Base-by-base conservation (phyloP, 2,888 invertebrate species). In the Eupithecia abbreviata region DNA sequence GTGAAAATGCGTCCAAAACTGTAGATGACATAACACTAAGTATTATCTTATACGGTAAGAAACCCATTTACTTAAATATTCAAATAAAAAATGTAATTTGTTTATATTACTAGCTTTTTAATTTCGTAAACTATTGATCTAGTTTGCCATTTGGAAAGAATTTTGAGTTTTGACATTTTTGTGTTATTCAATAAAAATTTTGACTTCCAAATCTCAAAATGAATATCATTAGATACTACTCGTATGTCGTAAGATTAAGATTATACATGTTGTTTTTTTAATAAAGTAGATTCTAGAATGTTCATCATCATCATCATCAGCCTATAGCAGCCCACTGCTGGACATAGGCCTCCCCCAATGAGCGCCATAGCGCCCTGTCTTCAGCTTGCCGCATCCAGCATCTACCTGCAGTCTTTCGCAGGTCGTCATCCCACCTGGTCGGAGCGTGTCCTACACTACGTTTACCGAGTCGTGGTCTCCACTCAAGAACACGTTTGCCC, bases 81-180 rank as follows among this genome's bases (percentile, higher is more conserved):
- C 58, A 71, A 77, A 73, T 71, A 66, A 71, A 77, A 74, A 77
- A 73, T 65, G 42, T 18, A 71, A 68, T 62, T 47, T 72, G 49
- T 69, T 66, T 71, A 41, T 5, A 66, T 68, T 75, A 18, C 72
- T 30, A 47, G 49, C 30, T 74, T 66, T 55, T 69, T 65, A 2
- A 65, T 47, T 73, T 74, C 79, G 75, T 77, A 76, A 78, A 75
- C 71, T 79, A 76, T 80, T 73, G 82, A 81, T 81, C 81, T 74
- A 78, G 80, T 80, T 80, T 76, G 12, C 12, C 49, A 15, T 81
- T 68, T 72, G 45, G 80, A 74, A 80, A 78, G 42, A 69, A 69
- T 79, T 82, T 79, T 75, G 74, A 69, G 18, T 77, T 77, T 75
- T 71, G 77, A 62, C 78, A 80, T 42, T 55, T 67, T 67, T 72